Evolutionary conservation across 2,797 vertebrate species (phyloP), one percentile per base, ranked within the genome.

Genomic region (Tragelaphus eurycerus): DNA sequence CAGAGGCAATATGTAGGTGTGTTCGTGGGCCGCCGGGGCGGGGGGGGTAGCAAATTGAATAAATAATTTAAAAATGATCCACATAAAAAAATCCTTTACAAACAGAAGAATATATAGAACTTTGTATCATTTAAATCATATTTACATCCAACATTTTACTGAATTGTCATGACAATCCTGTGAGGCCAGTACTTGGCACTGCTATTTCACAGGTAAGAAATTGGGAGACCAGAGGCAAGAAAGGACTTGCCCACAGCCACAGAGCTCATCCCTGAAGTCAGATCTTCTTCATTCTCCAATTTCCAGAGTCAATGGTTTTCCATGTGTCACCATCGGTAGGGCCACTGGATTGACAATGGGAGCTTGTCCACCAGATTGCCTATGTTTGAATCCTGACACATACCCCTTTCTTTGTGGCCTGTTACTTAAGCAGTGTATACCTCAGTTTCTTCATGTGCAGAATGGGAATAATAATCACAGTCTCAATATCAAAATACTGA

Each of bases 401-500:
- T 60, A 43, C 23, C 50, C 15, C 15, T 88, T 89, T 52, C 57
- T 43, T 81, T 23, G 13, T 93, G 76, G 17, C 50, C 25, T 79
- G 29, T 82, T 83, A n/a, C 19, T 55, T 29, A 89, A 25, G 31
- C 9, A 60, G 13, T 27, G 48, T 81, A 14, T 78, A 17, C 60
- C 86, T 97, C 60, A 23, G 34, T 86, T 96, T 96, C 83, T 79
- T 94, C 29, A 38, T 12, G 31, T 29, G 50, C 27, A 38, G 31
- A 52, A 19, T 21, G 21, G 64, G 52, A 82, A 34, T 89, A 60
- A 95, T 83, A 55, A 95, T 88, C 57, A 64, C 1, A 46, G 43
- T 17, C 67, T 83, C 23, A 54, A 27, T 94, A 46, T 94, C 84
- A 91, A 89, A 89, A 93, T 83, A 84, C 50, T 15, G 55, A 84